phyloP scores from a whole-genome alignment of 1,140 invertebrate species.

The Cyclargus thomasi region DNA sequence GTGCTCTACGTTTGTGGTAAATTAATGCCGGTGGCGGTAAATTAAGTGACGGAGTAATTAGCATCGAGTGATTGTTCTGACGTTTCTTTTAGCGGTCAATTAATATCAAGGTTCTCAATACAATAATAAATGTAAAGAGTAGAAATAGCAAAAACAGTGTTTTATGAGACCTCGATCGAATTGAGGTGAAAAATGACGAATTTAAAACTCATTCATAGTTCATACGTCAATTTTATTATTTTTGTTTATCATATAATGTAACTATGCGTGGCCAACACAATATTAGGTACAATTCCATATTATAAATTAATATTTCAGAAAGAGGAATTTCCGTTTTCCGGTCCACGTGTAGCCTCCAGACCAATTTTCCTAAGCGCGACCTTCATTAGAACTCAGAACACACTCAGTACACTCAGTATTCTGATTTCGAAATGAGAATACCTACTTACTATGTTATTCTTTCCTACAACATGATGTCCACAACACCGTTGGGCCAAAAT shows the following conservation, averaged over 20 bases:
- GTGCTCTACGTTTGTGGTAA: too few species aligned
- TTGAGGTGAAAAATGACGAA: too few species aligned
- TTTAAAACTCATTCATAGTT: too few species aligned
- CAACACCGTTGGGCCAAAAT: too few species aligned
- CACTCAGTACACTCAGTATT: neutral
- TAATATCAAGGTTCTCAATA: neutral
- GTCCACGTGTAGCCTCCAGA: neutral
- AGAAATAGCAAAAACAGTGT: neutral
- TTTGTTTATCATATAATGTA: too few species aligned
- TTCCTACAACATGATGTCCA: too few species aligned
- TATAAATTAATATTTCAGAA: too few species aligned
- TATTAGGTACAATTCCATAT: too few species aligned
- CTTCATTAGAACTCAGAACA: neutral
- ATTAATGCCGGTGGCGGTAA: neutral
- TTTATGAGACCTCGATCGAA: too few species aligned
- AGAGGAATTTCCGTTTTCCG: neutral
- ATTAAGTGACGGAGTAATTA: neutral
- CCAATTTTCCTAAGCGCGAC: neutral
- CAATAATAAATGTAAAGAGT: neutral
- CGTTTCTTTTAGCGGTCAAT: conserved; percentile 4
- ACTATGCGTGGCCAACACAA: too few species aligned
- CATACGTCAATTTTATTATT: too few species aligned
- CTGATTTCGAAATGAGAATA: neutral
- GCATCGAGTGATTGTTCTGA: neutral
- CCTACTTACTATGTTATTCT: neutral